Percentiles rank a stretch among this genome's conserved stretches.
Conservation (phyloP, 2,113 vertebrate genomes). For the Dipodomys spectabilis region DNA sequence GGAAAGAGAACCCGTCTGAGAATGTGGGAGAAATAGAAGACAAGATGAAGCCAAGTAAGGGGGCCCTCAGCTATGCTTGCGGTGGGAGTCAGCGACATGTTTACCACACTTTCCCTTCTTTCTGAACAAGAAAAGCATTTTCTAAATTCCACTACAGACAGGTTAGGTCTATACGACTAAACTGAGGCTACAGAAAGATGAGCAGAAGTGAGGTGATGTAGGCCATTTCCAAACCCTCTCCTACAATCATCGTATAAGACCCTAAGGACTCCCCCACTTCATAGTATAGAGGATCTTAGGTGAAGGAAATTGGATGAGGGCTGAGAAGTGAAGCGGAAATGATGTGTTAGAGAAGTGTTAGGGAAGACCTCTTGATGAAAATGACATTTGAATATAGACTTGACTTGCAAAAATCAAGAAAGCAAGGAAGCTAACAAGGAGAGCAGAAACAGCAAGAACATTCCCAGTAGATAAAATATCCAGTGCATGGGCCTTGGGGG, state of each 20-base stretch:
- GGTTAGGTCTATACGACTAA: background rate
- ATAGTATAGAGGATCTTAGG: background rate
- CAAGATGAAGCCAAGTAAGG: background rate
- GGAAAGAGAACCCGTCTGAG: background rate
- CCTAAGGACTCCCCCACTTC: background rate
- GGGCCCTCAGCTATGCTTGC: background rate
- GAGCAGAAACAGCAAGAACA: background rate
- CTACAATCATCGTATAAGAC: background rate
- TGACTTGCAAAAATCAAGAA: slow-evolving; percentile 14
- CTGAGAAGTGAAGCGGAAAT: background rate
- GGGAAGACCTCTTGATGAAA: slow-evolving; percentile 13
- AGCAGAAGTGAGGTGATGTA: background rate
- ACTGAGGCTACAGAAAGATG: background rate
- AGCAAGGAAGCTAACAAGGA: background rate
- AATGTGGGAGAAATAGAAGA: background rate
- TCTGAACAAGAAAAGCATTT: background rate
- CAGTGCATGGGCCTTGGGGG: background rate
- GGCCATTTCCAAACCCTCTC: background rate
- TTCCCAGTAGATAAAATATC: background rate
- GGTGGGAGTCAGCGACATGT: background rate
- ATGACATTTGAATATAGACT: slow-evolving; percentile 29
- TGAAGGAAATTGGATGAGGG: background rate
- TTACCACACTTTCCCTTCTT: background rate
- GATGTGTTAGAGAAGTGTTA: background rate
- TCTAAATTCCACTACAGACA: background rate